Conservation (phyloP, 2,797 vertebrate genomes). For the Eulemur mongoz region DNA sequence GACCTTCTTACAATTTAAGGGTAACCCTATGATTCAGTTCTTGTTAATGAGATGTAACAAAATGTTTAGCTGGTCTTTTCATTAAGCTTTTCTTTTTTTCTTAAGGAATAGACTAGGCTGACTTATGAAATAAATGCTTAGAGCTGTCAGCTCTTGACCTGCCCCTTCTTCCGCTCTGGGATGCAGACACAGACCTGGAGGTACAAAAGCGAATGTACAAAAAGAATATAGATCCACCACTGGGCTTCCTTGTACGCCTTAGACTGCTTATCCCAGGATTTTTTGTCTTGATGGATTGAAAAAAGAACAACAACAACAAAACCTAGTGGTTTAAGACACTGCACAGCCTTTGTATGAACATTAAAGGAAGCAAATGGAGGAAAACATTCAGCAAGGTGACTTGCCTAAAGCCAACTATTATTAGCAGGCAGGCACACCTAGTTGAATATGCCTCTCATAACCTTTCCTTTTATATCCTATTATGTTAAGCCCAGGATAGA, state of each 20-base stretch:
- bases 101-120: background rate
- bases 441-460: background rate
- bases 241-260: background rate
- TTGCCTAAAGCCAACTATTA: background rate
- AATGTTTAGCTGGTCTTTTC: background rate
- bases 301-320: background rate
- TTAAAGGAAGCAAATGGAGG: background rate
- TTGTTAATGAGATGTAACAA: background rate
- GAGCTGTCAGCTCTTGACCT: background rate
- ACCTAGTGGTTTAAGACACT: background rate
- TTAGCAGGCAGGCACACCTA: background rate
- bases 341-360: background rate
- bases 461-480: background rate
- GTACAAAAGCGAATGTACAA: background rate
- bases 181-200: background rate
- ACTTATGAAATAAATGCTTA: background rate
- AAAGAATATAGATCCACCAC: background rate
- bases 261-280: background rate
- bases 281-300: background rate
- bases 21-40: background rate
- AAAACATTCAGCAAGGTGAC: background rate
- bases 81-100: background rate
- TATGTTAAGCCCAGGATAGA: background rate
- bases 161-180: background rate
- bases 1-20: background rate